Percentiles rank a stretch among this genome's conserved stretches.
Conservation (phyloP, 2,113 vertebrate species). For the Nothocercus nigrocapillus region DNA sequence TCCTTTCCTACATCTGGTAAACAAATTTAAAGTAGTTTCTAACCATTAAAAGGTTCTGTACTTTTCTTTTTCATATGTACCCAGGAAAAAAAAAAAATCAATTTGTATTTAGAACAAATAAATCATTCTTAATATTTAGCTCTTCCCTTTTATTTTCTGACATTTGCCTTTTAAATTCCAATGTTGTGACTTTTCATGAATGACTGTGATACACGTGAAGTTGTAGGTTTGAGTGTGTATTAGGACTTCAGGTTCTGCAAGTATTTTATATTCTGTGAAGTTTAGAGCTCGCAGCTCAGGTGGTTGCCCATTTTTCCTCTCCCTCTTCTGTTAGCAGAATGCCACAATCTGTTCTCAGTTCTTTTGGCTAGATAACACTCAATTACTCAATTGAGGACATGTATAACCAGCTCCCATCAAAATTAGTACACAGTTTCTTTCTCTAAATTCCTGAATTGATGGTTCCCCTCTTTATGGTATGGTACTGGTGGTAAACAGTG, state of each 20-base stretch:
- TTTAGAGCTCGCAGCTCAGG: neutral
- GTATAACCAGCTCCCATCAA: neutral
- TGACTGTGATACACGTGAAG: neutral
- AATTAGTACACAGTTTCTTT: neutral
- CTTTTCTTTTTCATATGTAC: neutral
- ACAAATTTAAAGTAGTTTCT: neutral
- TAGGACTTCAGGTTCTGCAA: neutral
- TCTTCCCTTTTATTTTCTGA: neutral
- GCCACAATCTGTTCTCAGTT: neutral
- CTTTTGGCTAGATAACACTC: neutral
- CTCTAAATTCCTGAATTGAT: neutral
- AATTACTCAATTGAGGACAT: neutral
- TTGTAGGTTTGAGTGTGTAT: neutral
- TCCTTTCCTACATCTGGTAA: neutral
- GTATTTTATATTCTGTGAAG: neutral
- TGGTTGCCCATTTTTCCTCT: neutral
- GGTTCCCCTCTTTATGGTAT: neutral
- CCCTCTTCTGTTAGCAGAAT: neutral
- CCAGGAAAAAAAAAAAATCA: neutral
- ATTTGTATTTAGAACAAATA: neutral
- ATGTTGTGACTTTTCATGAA: neutral
- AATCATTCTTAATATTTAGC: neutral
- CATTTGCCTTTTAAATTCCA: neutral
- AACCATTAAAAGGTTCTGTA: neutral
- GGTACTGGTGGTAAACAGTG: neutral